These are phyloP conservation scores for Tanytarsus gracilentus DNA, from an alignment of 2,888 invertebrate genomes.

Conservation along the genomic window DNA sequence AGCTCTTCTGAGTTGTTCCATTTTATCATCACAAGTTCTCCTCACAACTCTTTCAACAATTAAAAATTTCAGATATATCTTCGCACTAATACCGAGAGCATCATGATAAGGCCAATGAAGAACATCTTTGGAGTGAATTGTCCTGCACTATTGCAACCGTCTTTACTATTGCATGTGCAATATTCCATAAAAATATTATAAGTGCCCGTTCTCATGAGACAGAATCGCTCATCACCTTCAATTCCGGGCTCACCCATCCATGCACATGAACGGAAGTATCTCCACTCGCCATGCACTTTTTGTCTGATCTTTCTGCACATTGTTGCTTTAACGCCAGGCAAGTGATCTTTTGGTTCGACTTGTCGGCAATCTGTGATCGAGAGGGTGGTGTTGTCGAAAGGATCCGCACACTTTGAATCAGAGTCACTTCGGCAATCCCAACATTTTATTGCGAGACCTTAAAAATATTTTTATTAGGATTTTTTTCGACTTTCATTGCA, in stretches of 20 bases:
- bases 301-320: constrained; percentile 90
- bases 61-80: background rate
- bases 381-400: constrained; percentile 81
- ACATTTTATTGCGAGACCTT: constrained; percentile 67
- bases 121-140: constrained; percentile 30
- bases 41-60: background rate
- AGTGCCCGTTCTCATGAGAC: constrained; percentile 81
- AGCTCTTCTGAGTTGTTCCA: too few species aligned
- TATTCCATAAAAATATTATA: constrained; percentile 91
- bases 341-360: constrained; percentile 51
- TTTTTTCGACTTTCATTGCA: background rate
- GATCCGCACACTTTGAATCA: constrained; percentile 85
- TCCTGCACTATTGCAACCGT: constrained; percentile 72
- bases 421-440: constrained; percentile 85
- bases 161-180: constrained; percentile 86
- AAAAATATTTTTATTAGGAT: constrained; percentile 33
- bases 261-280: constrained; percentile 80
- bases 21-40: background rate
- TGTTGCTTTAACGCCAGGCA: constrained; percentile 61
- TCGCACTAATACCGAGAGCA: background rate
- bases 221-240: constrained; percentile 80
- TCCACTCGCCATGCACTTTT: constrained; percentile 84
- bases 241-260: constrained; percentile 86
- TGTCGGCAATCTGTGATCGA: constrained; percentile 73
- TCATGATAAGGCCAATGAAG: background rate